Base-by-base conservation (phyloP, 2,888 invertebrate genomes). In the Phasia obesa region DNA sequence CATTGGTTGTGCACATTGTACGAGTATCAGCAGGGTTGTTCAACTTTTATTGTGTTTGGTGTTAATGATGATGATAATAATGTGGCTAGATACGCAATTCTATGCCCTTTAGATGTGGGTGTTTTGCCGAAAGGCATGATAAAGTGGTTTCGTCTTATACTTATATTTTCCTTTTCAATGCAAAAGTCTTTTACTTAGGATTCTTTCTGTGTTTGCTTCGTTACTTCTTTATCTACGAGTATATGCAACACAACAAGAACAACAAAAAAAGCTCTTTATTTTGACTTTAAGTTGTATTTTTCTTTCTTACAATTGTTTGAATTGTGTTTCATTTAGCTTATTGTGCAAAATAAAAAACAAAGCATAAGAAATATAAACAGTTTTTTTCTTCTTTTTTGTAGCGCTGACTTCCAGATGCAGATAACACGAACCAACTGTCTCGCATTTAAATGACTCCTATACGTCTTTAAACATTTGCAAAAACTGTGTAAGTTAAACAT, bases 61-160 rank as follows among this genome's bases (percentile, higher is more conserved):
- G 83, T 79, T 79, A 79, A 79, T 79, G 71, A 71, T 71, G 83
- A 67, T 74, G 73, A 80, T 83, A 79, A 79, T 83, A 67, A 71
- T 74, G 74, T 74, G 82, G 76, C 76, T 31, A 64, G 59, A 83
- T 71, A 79, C 71, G 83, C 83, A 83, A 42, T 79, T 71, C 55
- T 71, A 31, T 60, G 73, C 67, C 73, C 79, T 74, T 74, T 74
- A 35, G 73, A 47, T 73, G 79, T 80, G 79, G 79, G 73, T 80
- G 79, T 80, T 80, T 60, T 80, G 73, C 79, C 79, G 79, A 59
- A 65, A 77, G 79, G 70, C 83, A 83, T 79, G 83, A 79, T 83
- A 79, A 79, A 83, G 83, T 83, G 83, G 83, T 83, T 75, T 64
- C 77, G 70, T 70, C 74, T 79, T 70, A 65, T 75, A 83, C 75